These are phyloP conservation scores for Coenonympha arcania DNA, from an alignment of 2,888 invertebrate species.

Conservation along the genomic window DNA sequence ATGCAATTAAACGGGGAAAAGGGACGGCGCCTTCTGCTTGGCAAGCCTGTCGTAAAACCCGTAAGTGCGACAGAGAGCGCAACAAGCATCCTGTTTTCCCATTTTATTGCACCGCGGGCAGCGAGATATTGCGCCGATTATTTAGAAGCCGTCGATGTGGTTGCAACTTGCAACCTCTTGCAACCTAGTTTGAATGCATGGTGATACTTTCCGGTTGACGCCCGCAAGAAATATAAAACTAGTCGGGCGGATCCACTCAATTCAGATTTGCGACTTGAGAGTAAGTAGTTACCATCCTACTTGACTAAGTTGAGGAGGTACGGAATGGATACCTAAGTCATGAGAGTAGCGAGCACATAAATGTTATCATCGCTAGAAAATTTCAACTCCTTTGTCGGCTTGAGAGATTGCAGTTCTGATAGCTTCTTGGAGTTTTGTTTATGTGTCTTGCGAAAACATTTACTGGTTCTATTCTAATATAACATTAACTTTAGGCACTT, in stretches of 20 bases:
- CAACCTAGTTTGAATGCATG: not conserved
- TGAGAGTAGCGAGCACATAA: conserved; percentile 6
- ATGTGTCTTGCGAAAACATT: not conserved
- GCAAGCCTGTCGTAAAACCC: too few species aligned
- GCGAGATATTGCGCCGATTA: too few species aligned
- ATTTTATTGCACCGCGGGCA: too few species aligned
- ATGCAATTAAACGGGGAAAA: too few species aligned
- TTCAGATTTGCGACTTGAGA: not conserved
- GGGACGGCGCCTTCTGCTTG: too few species aligned
- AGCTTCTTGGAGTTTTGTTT: conserved; percentile 2
- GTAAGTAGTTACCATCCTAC: too few species aligned
- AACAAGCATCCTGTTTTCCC: too few species aligned
- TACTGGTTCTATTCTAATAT: conserved; percentile 10
- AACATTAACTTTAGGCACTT: too few species aligned
- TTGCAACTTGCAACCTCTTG: not conserved
- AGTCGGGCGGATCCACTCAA: not conserved
- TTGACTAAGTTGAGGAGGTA: too few species aligned
- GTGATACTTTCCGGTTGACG: not conserved
- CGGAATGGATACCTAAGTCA: not conserved
- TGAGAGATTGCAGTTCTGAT: conserved; percentile 8
- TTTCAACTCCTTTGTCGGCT: conserved; percentile 11
- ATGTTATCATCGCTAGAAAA: conserved; percentile 24
- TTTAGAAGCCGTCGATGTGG: too few species aligned
- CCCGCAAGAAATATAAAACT: not conserved
- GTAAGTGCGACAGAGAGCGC: too few species aligned